Conservation (phyloP, 2,888 invertebrate genomes). For the Mechanitis messenoides region DNA sequence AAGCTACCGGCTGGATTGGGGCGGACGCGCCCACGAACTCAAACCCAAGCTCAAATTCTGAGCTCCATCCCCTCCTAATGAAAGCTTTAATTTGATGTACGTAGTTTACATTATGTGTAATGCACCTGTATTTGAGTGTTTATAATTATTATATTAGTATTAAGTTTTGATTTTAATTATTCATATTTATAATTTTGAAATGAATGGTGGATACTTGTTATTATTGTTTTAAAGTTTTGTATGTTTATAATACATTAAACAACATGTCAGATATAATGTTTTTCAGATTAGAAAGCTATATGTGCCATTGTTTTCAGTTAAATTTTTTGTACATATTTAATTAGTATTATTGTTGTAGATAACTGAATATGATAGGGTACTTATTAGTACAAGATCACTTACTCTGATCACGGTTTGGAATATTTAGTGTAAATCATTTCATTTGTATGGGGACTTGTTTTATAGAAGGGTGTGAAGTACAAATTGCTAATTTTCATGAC, state of each 20-base stretch:
- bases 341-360: conserved; percentile 10
- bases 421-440: conserved; percentile 17
- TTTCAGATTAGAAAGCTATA: conserved; percentile 31
- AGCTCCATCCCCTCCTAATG: conserved; percentile 41
- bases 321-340: conserved; percentile 19
- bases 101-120: conserved; percentile 37
- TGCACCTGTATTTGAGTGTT: conserved; percentile 40
- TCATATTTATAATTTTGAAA: conserved; percentile 48
- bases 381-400: not conserved
- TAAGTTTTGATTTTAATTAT: conserved; percentile 64
- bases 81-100: conserved; percentile 68
- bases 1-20: conserved; percentile 94
- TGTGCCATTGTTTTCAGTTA: conserved; percentile 29
- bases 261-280: conserved; percentile 36
- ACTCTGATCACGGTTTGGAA: conserved; percentile 14
- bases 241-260: conserved; percentile 45
- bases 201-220: conserved; percentile 51
- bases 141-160: conserved; percentile 44
- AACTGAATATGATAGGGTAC: not conserved
- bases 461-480: not conserved
- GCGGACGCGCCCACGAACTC: conserved; percentile 94
- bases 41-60: conserved; percentile 83
- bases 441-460: conserved; percentile 13
- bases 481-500: conserved; percentile 5
- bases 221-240: conserved; percentile 68